Percentiles rank a stretch among this genome's conserved stretches.
Conservation (phyloP, 2,888 invertebrate species). For the Perdita meconis region DNA sequence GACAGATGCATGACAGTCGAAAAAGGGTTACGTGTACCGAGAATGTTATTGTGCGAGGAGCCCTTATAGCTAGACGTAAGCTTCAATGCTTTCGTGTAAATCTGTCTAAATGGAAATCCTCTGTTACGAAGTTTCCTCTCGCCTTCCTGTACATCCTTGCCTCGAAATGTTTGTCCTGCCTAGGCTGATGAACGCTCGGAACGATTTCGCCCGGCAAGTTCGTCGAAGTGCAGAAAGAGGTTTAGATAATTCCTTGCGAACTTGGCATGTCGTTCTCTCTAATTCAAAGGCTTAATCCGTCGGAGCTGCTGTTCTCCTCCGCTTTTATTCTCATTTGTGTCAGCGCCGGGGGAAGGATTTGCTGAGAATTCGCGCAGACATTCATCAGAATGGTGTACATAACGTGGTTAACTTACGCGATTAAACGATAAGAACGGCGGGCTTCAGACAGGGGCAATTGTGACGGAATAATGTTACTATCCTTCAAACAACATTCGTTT, state of each 20-base stretch:
- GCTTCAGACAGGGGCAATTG: neutral
- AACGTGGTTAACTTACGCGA: constrained; percentile 5
- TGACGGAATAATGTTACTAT: neutral
- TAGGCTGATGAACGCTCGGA: constrained; percentile 59
- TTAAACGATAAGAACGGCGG: neutral
- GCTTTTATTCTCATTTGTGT: constrained; percentile 41
- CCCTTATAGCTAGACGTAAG: constrained; percentile 54
- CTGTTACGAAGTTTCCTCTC: constrained; percentile 72
- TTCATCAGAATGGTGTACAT: constrained; percentile 22
- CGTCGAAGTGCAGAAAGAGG: constrained; percentile 46
- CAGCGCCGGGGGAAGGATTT: neutral
- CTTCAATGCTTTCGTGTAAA: constrained; percentile 65
- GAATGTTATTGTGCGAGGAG: constrained; percentile 43
- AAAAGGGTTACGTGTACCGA: constrained; percentile 39
- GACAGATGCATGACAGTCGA: constrained; percentile 35
- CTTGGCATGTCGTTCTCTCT: constrained; percentile 53
- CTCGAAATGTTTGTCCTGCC: constrained; percentile 55
- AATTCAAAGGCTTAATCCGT: constrained; percentile 53
- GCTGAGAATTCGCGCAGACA: neutral
- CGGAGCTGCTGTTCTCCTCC: constrained; percentile 15
- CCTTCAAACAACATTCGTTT: too few relatives aligned
- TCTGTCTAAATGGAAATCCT: constrained; percentile 79
- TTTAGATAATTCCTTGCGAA: constrained; percentile 64
- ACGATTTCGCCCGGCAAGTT: constrained; percentile 59
- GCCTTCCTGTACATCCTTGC: constrained; percentile 47